Base-by-base conservation (phyloP, 2,888 invertebrate genomes). In the Portevinia maculata region DNA sequence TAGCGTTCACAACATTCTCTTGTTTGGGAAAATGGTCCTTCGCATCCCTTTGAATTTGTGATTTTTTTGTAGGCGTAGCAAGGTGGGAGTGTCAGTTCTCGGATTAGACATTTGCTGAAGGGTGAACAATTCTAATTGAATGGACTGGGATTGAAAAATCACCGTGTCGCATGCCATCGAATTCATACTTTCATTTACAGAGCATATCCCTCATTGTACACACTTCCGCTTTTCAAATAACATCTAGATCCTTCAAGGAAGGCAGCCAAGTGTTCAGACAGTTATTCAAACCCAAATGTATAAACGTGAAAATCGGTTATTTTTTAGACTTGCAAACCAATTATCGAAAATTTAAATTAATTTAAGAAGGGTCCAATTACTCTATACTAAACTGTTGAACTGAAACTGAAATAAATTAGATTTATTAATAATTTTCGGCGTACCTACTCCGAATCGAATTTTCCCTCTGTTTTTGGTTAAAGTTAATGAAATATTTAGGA, bases 121-220 rank as follows among this genome's bases (percentile, higher is more conserved):
- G 78, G 78, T 78, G 83, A 83, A 67, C 78, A 67, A 83, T 83
- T 83, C 62, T 83, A 78, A 83, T 83, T 83, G 83, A 83, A 83
- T 73, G 78, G 78, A 83, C 78, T 76, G 76, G 67, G 71, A 81
- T 76, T 81, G 81, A 83, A 83, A 83, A 83, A 83, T 83, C 83
- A 78, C 60, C 71, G 78, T 78, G 83, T 83, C 83, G 83, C 83
- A 83, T 78, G 83, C 83, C 78, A 83, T 69, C 65, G 71, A 73
- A 44, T 48, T 24, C 19, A 30, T 65, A 41, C 69, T 55, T 37
- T 9, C 17, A 28, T 34, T 37, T 13, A 67, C 53, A 37, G 55
- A 48, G 34, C 37, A 55, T 62, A 37, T 69, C 67, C 79, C 74
- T 74, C 32, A 70, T 81, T 75, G 75, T 81, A 81, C 75, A 69